Evolutionary conservation across 2,113 vertebrate genomes (phyloP), one percentile per base, ranked within the genome.

Genomic region (Rafetus swinhoei): DNA sequence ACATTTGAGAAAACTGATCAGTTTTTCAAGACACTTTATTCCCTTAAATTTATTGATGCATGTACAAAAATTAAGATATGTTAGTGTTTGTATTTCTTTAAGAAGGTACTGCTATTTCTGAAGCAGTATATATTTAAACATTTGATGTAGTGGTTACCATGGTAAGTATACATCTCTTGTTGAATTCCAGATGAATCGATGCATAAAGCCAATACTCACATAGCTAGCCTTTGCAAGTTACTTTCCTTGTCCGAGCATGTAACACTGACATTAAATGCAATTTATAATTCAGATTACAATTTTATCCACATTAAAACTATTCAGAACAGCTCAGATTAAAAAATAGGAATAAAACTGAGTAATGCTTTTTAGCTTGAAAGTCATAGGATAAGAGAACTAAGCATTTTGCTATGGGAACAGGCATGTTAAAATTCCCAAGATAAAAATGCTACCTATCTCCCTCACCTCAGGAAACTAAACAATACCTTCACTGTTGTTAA

Each of bases 61-160:
- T 8, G 0, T 1, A 22, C 79, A 1, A 56, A 27, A n/a, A 50
- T 5, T 81, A 77, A 81, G 65, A 39, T 60, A 52, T 52, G 57
- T 60, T 62, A 54, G 65, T 1, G n/a, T 1, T 88, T 85, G 79
- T 4, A n/a, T 59, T 57, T 7, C 97, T 97, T 93, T 85, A 93
- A 85, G 94, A 45, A 96, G 95, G 97, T 97, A 96, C 87, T 85
- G 97, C 97, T 94, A 95, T 98, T 98, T 97, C 92, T 96, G 90
- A 93, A 93, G 62, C 83, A 92, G 96, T 92, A 97, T 95, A 96
- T 85, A 96, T 82, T 86, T 81, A 79, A 89, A 95, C 79, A 91
- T 81, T 92, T 93, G 90, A 92, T 32, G 84, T 59, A 92, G 89
- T 93, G 92, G 98, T 98, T 98, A 97, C 98, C 98, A 98, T 98